Base-by-base conservation (phyloP, 1,140 invertebrate genomes). In the Drosophila tsacasi region DNA sequence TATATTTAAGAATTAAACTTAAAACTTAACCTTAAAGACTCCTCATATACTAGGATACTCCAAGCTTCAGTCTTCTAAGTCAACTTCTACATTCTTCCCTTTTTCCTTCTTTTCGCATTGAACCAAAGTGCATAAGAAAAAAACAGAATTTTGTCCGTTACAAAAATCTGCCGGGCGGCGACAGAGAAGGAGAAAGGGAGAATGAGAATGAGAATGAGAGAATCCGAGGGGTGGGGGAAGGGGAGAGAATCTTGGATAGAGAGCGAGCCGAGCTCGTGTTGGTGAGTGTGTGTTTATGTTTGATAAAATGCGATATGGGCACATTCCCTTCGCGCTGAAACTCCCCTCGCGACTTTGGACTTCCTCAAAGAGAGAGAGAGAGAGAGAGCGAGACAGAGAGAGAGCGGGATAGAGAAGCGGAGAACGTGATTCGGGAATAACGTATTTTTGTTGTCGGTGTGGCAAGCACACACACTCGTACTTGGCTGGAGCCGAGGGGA, bases 281-380 rank as follows among this genome's bases (percentile, higher is more conserved):
- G 69, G 80, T 76, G 77, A 79, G 71, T 74, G 81, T 84, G 76
- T 90, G 81, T 90, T 84, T 81, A 85, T 90, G 81, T 90, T 90
- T 90, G 85, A 90, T 90, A 90, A 90, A 90, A 90, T 90, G 86
- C 86, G 85, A 90, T 90, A 90, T 90, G 85, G 86, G 86, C 86
- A 90, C 85, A 90, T 90, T 87, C 79, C 79, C 83, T 76, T 81
- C 68, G 74, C 84, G 62, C 77, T 77, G 55, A 81, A 84, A 90
- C 81, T 83, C 74, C 84, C 81, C 66, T 75, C 61, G 71, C 80
- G 63, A 42, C 54, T 39, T 37, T 13, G 2, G 52, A 27, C 67
- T 71, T 46, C 59, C 67, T 42, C 50, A 32, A 46, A 65, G 64
- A 58, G 54, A 40, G 46, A 60, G 44, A 35, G 47, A 27, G 44